A percentile compares a stretch with the other conserved stretches of the same genome.
phyloP scores from a whole-genome alignment of 2,888 invertebrate genomes.

The Augochlorella aurata region DNA sequence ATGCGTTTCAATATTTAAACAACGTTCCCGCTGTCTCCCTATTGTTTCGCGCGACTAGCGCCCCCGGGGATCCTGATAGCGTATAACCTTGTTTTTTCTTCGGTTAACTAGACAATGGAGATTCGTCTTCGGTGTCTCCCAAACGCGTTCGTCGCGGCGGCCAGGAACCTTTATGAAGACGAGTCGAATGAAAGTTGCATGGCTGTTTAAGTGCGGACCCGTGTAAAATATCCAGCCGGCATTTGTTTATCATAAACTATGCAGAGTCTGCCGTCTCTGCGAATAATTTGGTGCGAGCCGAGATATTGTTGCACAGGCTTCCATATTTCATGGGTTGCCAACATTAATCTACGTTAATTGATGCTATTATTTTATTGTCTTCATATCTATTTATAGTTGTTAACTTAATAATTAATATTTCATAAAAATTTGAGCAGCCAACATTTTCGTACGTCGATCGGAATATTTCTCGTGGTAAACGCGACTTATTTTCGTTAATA shows the following conservation, averaged over 20 bases:
- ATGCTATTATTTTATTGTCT: too few species aligned
- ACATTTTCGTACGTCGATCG: too few species aligned
- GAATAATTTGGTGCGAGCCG: neutral
- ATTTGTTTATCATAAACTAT: neutral
- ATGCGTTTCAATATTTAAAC: conserved; percentile 58
- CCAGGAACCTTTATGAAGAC: neutral
- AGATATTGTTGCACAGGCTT: neutral
- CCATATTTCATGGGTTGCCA: too few species aligned
- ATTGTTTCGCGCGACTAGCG: conserved; percentile 40
- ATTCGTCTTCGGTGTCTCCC: neutral
- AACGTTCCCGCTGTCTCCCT: conserved; percentile 18
- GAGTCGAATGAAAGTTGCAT: neutral
- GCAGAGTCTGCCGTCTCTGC: neutral
- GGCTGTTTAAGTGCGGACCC: neutral
- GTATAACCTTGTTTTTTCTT: conserved; percentile 26
- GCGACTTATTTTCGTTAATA: too few species aligned
- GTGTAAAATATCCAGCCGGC: neutral
- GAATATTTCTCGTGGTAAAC: too few species aligned
- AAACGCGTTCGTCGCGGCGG: neutral
- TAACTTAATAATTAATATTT: too few species aligned
- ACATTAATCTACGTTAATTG: too few species aligned
- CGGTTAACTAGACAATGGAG: neutral
- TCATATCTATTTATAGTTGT: too few species aligned
- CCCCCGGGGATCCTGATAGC: conserved; percentile 15
- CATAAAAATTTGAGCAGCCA: too few species aligned